Evolutionary conservation across 2,888 invertebrate genomes (phyloP).

Genomic region (Tetheella fluctuosa): DNA sequence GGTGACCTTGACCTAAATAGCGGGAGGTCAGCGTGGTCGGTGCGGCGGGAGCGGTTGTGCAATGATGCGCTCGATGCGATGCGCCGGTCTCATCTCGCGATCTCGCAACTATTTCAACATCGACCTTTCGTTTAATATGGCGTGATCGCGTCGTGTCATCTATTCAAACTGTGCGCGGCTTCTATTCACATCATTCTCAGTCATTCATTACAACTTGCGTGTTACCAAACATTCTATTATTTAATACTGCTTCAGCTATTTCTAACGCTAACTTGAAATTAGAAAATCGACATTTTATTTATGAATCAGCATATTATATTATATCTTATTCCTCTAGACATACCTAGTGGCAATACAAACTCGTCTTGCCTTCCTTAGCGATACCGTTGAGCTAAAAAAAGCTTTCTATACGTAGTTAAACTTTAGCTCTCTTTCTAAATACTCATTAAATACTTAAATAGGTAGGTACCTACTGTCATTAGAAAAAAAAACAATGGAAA

Average conservation of each 20-base stretch:
- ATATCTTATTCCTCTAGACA: too few species aligned
- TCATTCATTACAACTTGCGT: background rate
- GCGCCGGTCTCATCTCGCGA: slow-evolving; percentile 29
- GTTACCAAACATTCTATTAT: background rate
- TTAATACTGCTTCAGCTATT: background rate
- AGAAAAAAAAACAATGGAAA: too few species aligned
- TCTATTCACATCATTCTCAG: background rate
- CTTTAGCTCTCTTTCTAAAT: too few species aligned
- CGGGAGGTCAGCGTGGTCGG: slow-evolving; percentile 34
- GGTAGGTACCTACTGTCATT: too few species aligned
- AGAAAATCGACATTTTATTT: too few species aligned
- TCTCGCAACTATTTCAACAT: background rate
- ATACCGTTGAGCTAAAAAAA: too few species aligned
- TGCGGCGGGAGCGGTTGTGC: slow-evolving; percentile 1
- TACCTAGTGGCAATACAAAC: background rate
- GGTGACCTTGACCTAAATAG: slow-evolving; percentile 78
- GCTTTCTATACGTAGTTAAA: too few species aligned
- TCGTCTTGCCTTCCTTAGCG: too few species aligned
- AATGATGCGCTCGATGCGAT: slow-evolving; percentile 25
- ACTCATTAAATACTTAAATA: too few species aligned
- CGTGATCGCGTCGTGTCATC: background rate
- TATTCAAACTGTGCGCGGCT: background rate
- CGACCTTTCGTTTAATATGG: background rate
- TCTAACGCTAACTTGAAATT: background rate
- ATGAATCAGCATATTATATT: too few species aligned